phyloP scores from a whole-genome alignment of 2,113 vertebrate species.

The Peucedramus taeniatus region DNA sequence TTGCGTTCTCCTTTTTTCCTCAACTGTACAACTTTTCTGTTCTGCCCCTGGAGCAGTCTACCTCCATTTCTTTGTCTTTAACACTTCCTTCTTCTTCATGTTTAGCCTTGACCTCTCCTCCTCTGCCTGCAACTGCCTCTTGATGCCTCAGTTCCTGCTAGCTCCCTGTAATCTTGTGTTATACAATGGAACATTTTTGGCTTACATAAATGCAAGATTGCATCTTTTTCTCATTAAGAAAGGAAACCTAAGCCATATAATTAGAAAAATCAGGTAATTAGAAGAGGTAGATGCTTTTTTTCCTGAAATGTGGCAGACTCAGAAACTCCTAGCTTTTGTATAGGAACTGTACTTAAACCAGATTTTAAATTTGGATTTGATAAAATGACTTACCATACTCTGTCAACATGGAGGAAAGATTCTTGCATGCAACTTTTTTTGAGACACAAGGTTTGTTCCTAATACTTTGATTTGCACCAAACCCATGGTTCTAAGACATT shows the following conservation, averaged over 20 bases:
- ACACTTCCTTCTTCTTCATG: background rate
- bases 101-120: background rate
- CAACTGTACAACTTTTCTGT: background rate
- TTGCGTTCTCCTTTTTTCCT: background rate
- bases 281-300: background rate
- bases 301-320: background rate
- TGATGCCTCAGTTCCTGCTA: background rate
- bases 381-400: background rate
- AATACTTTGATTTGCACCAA: background rate
- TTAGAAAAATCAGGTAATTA: background rate
- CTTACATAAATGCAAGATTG: background rate
- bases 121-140: background rate
- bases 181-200: background rate
- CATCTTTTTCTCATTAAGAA: slow-evolving; percentile 21
- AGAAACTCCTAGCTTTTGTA: background rate
- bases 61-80: background rate
- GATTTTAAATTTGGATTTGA: background rate
- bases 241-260: background rate
- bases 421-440: background rate
- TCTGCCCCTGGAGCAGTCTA: background rate
- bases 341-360: background rate
- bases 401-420: background rate
- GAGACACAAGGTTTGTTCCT: background rate
- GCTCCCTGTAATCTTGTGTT: background rate
- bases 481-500: background rate